phyloP scores from a whole-genome alignment of 2,797 vertebrate species.

The Rhincodon typus region DNA sequence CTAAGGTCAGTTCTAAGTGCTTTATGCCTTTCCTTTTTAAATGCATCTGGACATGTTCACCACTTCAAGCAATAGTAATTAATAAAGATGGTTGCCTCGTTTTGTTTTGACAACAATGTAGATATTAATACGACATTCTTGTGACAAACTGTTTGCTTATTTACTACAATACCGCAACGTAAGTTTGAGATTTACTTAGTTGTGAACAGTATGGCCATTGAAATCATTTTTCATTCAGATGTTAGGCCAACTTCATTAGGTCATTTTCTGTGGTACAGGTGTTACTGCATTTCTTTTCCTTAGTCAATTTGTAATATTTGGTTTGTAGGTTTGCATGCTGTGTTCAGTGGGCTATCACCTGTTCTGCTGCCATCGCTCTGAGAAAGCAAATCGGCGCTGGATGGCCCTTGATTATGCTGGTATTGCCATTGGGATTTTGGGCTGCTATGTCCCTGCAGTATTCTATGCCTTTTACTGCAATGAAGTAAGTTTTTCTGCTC shows the following conservation, averaged over 20 bases:
- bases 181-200: neutral
- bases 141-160: neutral
- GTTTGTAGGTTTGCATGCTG: conserved; percentile 82
- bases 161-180: neutral
- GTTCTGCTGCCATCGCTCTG: conserved; percentile 90
- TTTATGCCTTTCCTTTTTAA: neutral
- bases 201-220: too few relatives aligned
- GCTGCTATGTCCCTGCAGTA: conserved; percentile 91
- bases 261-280: neutral
- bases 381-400: conserved; percentile 91
- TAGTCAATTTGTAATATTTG: conserved; percentile 38
- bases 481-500: conserved; percentile 64
- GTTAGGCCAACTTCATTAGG: too few relatives aligned
- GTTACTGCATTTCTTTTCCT: neutral
- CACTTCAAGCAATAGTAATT: neutral
- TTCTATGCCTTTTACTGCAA: conserved; percentile 96
- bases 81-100: neutral
- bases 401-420: conserved; percentile 90
- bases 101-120: neutral
- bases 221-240: neutral
- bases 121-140: neutral
- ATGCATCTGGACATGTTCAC: neutral
- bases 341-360: conserved; percentile 91
- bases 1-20: neutral
- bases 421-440: conserved; percentile 85